Conservation (phyloP, 2,113 vertebrate genomes). For the Ochotona curzoniae region DNA sequence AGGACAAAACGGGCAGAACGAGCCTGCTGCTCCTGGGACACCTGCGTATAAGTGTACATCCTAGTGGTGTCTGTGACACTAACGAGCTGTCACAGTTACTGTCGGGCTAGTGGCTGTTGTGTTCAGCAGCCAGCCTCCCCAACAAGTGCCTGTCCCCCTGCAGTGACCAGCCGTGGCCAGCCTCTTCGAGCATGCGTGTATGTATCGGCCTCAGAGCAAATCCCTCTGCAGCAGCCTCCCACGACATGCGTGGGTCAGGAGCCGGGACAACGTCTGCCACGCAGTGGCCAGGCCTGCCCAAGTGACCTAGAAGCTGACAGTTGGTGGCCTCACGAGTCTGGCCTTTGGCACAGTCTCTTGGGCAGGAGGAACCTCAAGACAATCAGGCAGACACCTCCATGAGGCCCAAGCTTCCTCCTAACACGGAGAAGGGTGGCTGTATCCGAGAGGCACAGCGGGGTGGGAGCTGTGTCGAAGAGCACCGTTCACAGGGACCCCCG, state of each 20-base stretch:
- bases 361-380: background rate
- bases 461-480: background rate
- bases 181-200: fast-evolving
- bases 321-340: background rate
- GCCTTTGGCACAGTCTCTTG: background rate
- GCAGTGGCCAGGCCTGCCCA: background rate
- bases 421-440: fast-evolving
- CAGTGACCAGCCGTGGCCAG: fast-evolving
- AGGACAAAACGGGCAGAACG: background rate
- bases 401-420: background rate
- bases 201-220: background rate
- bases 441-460: background rate
- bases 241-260: background rate
- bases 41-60: too few relatives aligned
- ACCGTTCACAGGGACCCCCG: background rate
- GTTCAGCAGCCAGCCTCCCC: background rate
- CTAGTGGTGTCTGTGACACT: background rate
- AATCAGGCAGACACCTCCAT: fast-evolving
- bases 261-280: background rate
- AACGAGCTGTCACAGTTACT: background rate
- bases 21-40: background rate
- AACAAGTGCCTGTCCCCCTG: fast-evolving
- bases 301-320: background rate
- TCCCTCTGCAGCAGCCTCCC: fast-evolving
- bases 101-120: background rate